These are phyloP conservation scores for Microcebus murinus DNA, from an alignment of 2,113 vertebrate genomes.

Conservation along the genomic window DNA sequence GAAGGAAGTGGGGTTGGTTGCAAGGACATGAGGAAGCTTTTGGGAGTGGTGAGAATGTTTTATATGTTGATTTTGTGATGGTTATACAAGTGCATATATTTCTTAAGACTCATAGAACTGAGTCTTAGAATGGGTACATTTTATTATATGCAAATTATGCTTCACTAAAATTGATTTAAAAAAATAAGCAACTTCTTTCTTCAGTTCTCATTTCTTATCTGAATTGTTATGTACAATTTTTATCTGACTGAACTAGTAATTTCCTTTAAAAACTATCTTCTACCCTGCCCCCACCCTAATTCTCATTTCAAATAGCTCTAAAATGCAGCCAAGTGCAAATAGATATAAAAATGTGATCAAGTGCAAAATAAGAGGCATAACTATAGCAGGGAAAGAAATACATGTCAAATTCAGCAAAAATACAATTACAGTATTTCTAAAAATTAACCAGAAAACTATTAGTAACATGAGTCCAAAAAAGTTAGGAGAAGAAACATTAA, in stretches of 20 bases:
- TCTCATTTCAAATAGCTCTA: background rate
- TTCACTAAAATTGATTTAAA: background rate
- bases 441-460: slow-evolving; percentile 40
- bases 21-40: background rate
- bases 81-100: background rate
- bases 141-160: background rate
- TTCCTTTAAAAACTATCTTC: background rate
- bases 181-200: background rate
- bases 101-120: background rate
- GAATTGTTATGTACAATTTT: background rate
- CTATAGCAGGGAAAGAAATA: background rate
- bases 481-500: too few relatives aligned
- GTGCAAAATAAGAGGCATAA: slow-evolving; percentile 12
- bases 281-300: background rate
- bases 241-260: background rate
- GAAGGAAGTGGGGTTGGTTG: background rate
- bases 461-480: slow-evolving; percentile 23
- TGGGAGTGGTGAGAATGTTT: background rate
- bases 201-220: background rate
- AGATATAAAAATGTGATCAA: background rate
- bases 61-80: background rate
- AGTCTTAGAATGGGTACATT: background rate
- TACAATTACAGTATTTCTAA: background rate
- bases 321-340: background rate
- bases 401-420: background rate